Conservation (phyloP, 2,888 invertebrate species). For the Sepiola atlantica region DNA sequence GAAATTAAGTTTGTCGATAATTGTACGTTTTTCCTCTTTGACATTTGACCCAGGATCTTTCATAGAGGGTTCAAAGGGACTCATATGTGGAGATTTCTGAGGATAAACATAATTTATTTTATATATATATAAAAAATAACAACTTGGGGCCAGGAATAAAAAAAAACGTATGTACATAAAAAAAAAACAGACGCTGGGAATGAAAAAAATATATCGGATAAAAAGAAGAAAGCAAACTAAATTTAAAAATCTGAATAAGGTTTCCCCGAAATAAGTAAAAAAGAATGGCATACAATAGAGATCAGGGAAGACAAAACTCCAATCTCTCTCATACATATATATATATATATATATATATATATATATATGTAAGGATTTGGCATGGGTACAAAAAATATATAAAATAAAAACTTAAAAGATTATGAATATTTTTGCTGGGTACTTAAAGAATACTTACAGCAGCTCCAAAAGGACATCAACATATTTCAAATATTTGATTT, state of each 20-base stretch:
- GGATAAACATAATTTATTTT: background rate
- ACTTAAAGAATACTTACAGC: background rate
- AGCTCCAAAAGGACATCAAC: slow-evolving; percentile 18
- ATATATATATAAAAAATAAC: background rate
- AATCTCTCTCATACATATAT: background rate
- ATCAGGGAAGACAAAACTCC: background rate
- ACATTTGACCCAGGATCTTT: background rate
- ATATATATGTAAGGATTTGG: background rate
- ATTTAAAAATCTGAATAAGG: slow-evolving; percentile 19
- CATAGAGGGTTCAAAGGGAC: no score
- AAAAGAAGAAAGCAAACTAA: background rate
- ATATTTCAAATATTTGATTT: slow-evolving; percentile 32
- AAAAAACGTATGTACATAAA: background rate
- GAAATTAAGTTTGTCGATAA: slow-evolving; percentile 5
- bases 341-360: background rate
- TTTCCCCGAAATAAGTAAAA: background rate
- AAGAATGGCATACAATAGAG: background rate
- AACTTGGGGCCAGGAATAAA: background rate
- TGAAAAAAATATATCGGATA: background rate
- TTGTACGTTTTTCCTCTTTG: background rate
- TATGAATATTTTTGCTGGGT: slow-evolving; percentile 11
- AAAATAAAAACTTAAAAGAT: background rate
- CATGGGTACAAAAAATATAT: background rate
- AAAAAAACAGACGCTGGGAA: background rate
- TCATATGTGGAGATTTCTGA: background rate